Base-by-base conservation (phyloP, 2,113 vertebrate species). In the Hypanus sabinus region DNA sequence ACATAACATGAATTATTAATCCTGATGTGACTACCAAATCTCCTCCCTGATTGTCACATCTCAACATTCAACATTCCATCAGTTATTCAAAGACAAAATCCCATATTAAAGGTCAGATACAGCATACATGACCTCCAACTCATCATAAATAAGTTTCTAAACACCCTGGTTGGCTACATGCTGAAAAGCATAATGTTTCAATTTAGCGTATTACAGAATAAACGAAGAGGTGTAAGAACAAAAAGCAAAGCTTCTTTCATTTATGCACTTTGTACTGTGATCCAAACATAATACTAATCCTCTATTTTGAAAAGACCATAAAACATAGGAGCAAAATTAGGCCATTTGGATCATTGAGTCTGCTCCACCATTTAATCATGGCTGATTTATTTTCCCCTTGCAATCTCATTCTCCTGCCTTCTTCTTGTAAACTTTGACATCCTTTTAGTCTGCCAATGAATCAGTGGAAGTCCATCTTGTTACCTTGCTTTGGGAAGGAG, bases 281-380 rank as follows among this genome's bases (percentile, higher is more conserved):
- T 90, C 85, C 85, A 90, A 90, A 33, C 85, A 90, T 88, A 88
- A 88, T 88, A 88, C 57, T 88, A 55, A 62, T 30, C 27, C 57
- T 62, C 30, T 27, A n/a, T n/a, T 62, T 62, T 55, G 83, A 88
- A 62, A 88, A 55, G 27, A 60, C 30, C 24, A 88, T 46, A 46
- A 46, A 46, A 46, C 46, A 46, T 46, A 46, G 46, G 46, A 46
- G 46, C 46, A 46, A 46, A 46, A 46, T 46, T 0, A 46, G 46
- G 46, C 46, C 4, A 46, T 46, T 46, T 46, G 46, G 46, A 46
- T 46, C 46, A 46, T 46, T 3, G 4, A 46, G 46, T 46, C 46
- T 1, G 46, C 46, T 46, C 46, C 46, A 46, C 46, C 46, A 46
- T 46, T 46, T 46, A 46, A 46, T 46, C 46, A 46, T 46, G 46